A percentile compares a stretch with the other conserved stretches of the same genome.
Evolutionary conservation across 2,113 vertebrate species (phyloP).

Genomic region (Malurus cyaneus): DNA sequence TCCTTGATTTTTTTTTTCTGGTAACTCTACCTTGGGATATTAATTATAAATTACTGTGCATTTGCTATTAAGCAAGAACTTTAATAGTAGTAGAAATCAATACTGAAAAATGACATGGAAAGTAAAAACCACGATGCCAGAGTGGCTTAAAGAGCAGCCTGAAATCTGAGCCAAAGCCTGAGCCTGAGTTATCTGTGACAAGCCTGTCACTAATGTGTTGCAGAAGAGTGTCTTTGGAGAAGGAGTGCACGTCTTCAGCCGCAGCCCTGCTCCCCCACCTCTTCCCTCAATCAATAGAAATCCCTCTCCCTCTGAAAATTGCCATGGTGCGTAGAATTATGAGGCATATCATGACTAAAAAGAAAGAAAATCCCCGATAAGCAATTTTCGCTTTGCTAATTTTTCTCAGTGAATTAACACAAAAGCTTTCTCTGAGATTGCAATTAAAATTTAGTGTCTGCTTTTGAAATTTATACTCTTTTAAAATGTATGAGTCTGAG

Average conservation of each 20-base stretch:
- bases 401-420: slow-evolving; percentile 76
- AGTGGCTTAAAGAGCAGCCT: slow-evolving; percentile 52
- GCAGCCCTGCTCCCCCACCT: slow-evolving; percentile 25
- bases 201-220: slow-evolving; percentile 47
- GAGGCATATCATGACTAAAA: slow-evolving; percentile 63
- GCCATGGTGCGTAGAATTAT: slow-evolving; percentile 69
- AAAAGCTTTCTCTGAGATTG: slow-evolving; percentile 75
- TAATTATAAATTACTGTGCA: slow-evolving; percentile 61
- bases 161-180: slow-evolving; percentile 46
- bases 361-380: slow-evolving; percentile 70
- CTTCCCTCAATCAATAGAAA: slow-evolving; percentile 70
- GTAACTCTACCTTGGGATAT: slow-evolving; percentile 44
- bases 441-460: slow-evolving; percentile 80
- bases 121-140: slow-evolving; percentile 36
- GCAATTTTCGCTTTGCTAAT: slow-evolving; percentile 75
- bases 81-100: slow-evolving; percentile 64
- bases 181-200: slow-evolving; percentile 32
- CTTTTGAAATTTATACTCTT: slow-evolving; percentile 76
- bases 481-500: slow-evolving; percentile 78
- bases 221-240: slow-evolving; percentile 32
- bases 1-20: neutral
- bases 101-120: slow-evolving; percentile 62
- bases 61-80: slow-evolving; percentile 50
- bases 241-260: slow-evolving; percentile 54
- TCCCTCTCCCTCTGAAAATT: slow-evolving; percentile 66